These are phyloP conservation scores for Noctua fimbriata DNA, from an alignment of 2,888 invertebrate species.

Conservation along the genomic window DNA sequence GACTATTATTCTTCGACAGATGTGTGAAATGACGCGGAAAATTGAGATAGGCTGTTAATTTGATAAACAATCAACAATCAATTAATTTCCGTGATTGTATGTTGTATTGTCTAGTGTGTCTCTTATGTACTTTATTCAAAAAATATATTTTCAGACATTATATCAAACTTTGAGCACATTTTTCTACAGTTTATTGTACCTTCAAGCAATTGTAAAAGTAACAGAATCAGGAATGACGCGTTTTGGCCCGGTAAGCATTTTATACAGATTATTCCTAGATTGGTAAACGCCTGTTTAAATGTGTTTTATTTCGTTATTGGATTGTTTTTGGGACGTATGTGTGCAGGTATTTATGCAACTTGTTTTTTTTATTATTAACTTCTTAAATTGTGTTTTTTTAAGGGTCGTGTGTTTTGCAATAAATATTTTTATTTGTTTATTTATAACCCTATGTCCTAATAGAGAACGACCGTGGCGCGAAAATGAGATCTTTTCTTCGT, in stretches of 20 bases:
- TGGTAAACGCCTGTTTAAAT: too few species aligned
- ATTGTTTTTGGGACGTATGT: not conserved
- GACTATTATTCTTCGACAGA: not conserved
- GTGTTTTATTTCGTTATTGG: not conserved
- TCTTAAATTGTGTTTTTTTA: too few species aligned
- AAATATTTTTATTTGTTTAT: too few species aligned
- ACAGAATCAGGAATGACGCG: not conserved
- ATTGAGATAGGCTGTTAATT: not conserved
- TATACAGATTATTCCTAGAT: not conserved
- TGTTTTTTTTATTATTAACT: too few species aligned
- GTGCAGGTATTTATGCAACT: too few species aligned
- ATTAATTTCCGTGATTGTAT: too few species aligned
- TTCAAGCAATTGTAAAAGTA: conserved; percentile 10
- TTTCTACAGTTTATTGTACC: conserved; percentile 27
- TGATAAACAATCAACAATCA: not conserved
- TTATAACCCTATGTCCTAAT: not conserved
- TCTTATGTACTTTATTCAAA: not conserved
- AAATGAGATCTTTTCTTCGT: not conserved
- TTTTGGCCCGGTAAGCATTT: conserved; percentile 13
- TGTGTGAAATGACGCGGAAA: not conserved
- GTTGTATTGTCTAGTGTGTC: too few species aligned
- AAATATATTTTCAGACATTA: conserved; percentile 31
- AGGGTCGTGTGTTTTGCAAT: too few species aligned
- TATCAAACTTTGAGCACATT: conserved; percentile 35
- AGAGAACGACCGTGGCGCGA: too few species aligned